Conservation (phyloP, 2,113 vertebrate genomes). For the Siniperca chuatsi region DNA sequence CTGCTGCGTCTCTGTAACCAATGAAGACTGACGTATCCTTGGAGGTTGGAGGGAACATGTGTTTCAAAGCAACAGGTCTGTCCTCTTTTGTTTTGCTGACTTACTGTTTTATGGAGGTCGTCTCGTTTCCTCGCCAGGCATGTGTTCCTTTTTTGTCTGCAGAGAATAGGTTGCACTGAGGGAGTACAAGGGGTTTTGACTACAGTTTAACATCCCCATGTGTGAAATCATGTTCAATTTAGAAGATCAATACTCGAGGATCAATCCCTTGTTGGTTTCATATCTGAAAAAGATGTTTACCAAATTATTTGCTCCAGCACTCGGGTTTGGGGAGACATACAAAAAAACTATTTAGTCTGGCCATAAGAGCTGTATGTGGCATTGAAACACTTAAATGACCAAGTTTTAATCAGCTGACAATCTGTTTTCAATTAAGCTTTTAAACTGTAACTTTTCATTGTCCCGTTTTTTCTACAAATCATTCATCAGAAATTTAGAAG, state of each 20-base stretch:
- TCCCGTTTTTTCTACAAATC: background rate
- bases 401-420: background rate
- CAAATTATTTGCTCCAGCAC: conserved; percentile 8
- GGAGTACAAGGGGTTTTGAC: background rate
- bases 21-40: conserved; percentile 12
- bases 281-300: conserved; percentile 43
- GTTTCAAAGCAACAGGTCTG: conserved; percentile 27
- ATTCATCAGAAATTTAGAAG: background rate
- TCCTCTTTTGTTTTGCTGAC: conserved; percentile 31
- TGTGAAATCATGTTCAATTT: conserved; percentile 55
- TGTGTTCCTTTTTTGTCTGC: conserved; percentile 34
- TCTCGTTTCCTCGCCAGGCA: conserved; percentile 53
- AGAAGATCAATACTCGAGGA: conserved; percentile 26
- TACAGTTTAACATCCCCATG: conserved; percentile 9
- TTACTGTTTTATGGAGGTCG: conserved; percentile 28
- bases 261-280: conserved; percentile 11
- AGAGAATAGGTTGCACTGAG: background rate
- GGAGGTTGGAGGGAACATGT: conserved; percentile 28
- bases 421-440: conserved; percentile 33
- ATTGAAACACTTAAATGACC: conserved; percentile 3
- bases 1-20: conserved; percentile 15
- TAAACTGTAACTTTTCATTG: background rate
- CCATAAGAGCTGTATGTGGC: background rate
- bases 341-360: background rate
- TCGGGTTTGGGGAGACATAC: conserved; percentile 2